These are phyloP conservation scores for Nipponia nippon DNA, from an alignment of 2,113 vertebrate genomes.

Conservation along the genomic window DNA sequence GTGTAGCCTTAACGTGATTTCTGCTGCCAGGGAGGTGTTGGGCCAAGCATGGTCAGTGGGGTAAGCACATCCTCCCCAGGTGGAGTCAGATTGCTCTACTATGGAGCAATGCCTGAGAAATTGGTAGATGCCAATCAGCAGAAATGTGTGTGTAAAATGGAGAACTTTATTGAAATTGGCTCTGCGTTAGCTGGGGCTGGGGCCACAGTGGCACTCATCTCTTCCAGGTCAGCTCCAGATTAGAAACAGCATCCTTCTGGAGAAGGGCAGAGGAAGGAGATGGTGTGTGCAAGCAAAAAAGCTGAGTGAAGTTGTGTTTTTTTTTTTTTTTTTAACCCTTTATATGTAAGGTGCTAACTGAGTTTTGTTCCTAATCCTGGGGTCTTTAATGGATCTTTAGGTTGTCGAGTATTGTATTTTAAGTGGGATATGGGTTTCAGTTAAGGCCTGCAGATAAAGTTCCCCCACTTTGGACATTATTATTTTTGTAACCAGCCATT, in stretches of 20 bases:
- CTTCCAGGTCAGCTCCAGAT: not conserved
- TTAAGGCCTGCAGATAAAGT: not conserved
- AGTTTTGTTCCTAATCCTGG: not conserved
- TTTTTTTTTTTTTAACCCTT: not conserved
- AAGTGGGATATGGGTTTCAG: not conserved
- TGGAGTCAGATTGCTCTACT: rapidly evolving
- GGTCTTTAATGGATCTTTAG: not conserved
- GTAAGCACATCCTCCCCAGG: not conserved
- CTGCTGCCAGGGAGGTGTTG: not conserved
- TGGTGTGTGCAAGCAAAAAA: not conserved
- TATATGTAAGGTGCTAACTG: not conserved
- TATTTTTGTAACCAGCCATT: not conserved
- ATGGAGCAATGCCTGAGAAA: not conserved
- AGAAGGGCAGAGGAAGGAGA: not conserved
- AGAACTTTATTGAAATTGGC: not conserved
- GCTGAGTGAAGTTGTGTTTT: not conserved
- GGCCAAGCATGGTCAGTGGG: not conserved
- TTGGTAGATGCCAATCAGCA: not conserved
- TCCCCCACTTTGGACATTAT: not conserved
- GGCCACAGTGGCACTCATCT: not conserved
- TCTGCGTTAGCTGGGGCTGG: not conserved
- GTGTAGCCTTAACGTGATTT: not conserved
- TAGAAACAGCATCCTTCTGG: not conserved
- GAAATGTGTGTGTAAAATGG: not conserved
- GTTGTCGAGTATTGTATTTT: not conserved